Percentiles rank a stretch among this genome's conserved stretches.
These are phyloP conservation scores for Malaclemys terrapin DNA, from an alignment of 2,113 vertebrate genomes.

Conservation along the genomic window DNA sequence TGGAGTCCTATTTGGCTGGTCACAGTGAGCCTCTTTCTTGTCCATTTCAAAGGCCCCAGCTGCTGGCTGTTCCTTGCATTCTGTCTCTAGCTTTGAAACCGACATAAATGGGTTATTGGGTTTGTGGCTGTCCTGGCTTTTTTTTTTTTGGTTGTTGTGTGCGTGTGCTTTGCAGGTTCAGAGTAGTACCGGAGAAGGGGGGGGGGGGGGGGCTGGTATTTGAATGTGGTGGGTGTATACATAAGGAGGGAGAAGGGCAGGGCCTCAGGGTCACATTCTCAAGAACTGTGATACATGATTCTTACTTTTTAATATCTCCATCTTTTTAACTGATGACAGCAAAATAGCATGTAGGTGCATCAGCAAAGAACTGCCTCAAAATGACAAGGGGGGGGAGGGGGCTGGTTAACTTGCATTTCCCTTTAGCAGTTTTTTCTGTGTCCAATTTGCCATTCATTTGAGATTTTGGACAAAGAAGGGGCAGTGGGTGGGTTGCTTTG, in stretches of 20 bases:
- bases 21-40: slow-evolving; percentile 32
- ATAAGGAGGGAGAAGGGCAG: slow-evolving; percentile 64
- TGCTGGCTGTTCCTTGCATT: slow-evolving; percentile 66
- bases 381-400: background rate
- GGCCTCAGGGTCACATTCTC: slow-evolving; percentile 64
- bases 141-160: background rate
- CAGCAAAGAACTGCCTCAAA: slow-evolving; percentile 28
- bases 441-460: slow-evolving; percentile 52
- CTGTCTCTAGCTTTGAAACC: slow-evolving; percentile 76
- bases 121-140: slow-evolving; percentile 20
- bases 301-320: slow-evolving; percentile 15
- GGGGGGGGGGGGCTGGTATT: slow-evolving; percentile 35
- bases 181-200: slow-evolving; percentile 27
- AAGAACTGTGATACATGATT: slow-evolving; percentile 20
- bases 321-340: slow-evolving; percentile 41
- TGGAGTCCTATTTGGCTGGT: background rate
- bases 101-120: slow-evolving; percentile 75
- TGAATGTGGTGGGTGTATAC: background rate
- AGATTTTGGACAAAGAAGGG: slow-evolving; percentile 63
- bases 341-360: slow-evolving; percentile 64
- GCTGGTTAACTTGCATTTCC: slow-evolving; percentile 44
- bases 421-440: slow-evolving; percentile 15
- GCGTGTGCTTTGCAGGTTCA: slow-evolving; percentile 17
- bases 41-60: slow-evolving; percentile 77
- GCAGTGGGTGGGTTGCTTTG: slow-evolving; percentile 67